Evolutionary conservation across 2,888 invertebrate species (phyloP).

Genomic region (Gymnoscelis rufifasciata): DNA sequence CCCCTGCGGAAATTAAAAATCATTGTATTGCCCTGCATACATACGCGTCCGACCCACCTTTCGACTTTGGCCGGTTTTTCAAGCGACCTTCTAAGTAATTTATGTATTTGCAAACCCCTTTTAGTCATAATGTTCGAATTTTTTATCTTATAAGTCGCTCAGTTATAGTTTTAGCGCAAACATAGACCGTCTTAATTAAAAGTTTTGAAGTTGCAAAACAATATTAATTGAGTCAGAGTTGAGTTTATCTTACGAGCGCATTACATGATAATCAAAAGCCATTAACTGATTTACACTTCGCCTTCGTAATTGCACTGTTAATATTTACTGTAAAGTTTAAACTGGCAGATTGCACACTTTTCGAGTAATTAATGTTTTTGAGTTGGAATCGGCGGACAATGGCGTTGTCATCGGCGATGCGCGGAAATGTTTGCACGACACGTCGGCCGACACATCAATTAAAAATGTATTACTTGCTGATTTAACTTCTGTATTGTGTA

Average conservation of each 20-base stretch:
- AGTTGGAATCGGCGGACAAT: slow-evolving; percentile 67
- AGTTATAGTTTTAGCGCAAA: neutral
- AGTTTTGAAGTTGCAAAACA: slow-evolving; percentile 7
- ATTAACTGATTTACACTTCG: slow-evolving; percentile 51
- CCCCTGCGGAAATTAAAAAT: slow-evolving; percentile 65
- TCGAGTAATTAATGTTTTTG: slow-evolving; percentile 68
- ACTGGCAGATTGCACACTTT: slow-evolving; percentile 69
- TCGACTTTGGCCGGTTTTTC: slow-evolving; percentile 10
- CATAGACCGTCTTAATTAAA: neutral
- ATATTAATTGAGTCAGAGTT: slow-evolving; percentile 15
- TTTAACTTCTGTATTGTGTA: slow-evolving; percentile 46
- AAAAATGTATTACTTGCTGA: slow-evolving; percentile 70
- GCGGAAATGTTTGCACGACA: slow-evolving; percentile 71
- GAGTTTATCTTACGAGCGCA: slow-evolving; percentile 12
- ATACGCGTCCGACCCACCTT: slow-evolving; percentile 13
- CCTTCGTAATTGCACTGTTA: slow-evolving; percentile 61
- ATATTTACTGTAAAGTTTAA: slow-evolving; percentile 65
- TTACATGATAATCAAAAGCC: slow-evolving; percentile 34
- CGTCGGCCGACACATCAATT: slow-evolving; percentile 70
- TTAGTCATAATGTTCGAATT: neutral
- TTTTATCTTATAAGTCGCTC: neutral
- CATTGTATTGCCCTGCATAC: slow-evolving; percentile 55
- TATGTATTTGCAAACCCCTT: neutral
- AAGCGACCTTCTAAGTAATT: neutral
- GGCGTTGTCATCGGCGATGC: slow-evolving; percentile 59